Conservation (phyloP, 2,113 vertebrate species). For the Psophia crepitans region DNA sequence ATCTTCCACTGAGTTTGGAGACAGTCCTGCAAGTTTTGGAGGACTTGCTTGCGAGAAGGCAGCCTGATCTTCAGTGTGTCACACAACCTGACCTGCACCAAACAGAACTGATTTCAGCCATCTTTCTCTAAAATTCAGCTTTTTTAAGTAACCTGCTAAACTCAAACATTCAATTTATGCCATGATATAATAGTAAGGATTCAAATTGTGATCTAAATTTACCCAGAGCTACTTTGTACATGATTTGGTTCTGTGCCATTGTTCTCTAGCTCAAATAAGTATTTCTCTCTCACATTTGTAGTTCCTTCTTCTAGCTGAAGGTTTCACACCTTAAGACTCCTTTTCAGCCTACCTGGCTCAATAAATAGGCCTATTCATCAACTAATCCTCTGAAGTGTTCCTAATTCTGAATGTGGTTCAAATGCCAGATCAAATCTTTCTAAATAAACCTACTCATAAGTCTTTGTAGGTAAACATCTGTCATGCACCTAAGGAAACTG, state of each 20-base stretch:
- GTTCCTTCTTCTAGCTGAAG: neutral
- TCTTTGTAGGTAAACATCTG: conserved; percentile 20
- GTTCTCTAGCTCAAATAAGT: neutral
- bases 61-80: neutral
- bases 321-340: neutral
- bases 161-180: neutral
- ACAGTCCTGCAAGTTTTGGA: neutral
- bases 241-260: neutral
- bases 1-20: neutral
- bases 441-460: conserved; percentile 34
- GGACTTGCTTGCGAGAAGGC: neutral
- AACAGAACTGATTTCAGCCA: neutral
- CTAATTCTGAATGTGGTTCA: neutral
- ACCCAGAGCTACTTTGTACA: neutral
- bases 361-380: conserved; percentile 7
- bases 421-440: conserved; percentile 30
- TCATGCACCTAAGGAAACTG: neutral
- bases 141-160: neutral
- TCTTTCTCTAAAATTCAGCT: neutral
- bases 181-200: neutral
- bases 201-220: neutral
- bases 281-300: neutral
- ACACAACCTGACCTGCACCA: neutral
- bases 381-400: neutral
- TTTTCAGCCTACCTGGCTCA: neutral